A percentile compares a stretch with the other conserved stretches of the same genome.
These are phyloP conservation scores for Ophion slaviceki DNA, from an alignment of 2,888 invertebrate species.

Conservation along the genomic window DNA sequence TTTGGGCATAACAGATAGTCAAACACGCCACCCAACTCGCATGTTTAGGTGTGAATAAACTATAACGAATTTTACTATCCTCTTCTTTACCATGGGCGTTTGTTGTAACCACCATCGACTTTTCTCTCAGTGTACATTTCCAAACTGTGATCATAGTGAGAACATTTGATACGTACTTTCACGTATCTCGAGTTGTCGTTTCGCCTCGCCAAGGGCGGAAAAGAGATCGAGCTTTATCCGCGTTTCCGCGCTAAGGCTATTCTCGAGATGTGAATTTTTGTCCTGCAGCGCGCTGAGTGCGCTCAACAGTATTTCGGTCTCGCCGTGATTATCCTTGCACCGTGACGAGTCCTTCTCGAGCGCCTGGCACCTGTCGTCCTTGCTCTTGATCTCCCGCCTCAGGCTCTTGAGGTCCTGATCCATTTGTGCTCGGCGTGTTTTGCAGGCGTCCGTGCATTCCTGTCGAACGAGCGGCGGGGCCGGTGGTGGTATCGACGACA, in stretches of 20 bases:
- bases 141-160: too few species aligned
- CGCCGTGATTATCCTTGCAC: constrained; percentile 87
- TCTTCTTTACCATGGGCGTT: too few species aligned
- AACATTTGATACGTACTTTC: constrained; percentile 87
- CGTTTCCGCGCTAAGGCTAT: constrained; percentile 97
- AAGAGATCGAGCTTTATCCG: constrained; percentile 99
- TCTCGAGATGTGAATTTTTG: constrained; percentile 96
- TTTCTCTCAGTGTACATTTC: too few species aligned
- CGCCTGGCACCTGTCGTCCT: constrained; percentile 86
- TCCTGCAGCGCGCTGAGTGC: constrained; percentile 94
- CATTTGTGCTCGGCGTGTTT: constrained; percentile 87
- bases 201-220: constrained; percentile 97
- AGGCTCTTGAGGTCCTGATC: constrained; percentile 89
- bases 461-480: constrained; percentile 82
- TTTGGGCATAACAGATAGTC: too few species aligned
- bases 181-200: constrained; percentile 93
- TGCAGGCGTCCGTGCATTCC: constrained; percentile 89
- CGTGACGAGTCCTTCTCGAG: constrained; percentile 82
- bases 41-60: too few species aligned
- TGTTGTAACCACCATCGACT: too few species aligned
- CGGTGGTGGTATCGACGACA: constrained; percentile 79
- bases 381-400: constrained; percentile 87
- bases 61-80: too few species aligned
- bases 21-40: too few species aligned
- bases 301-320: constrained; percentile 91